A percentile compares a stretch with the other conserved stretches of the same genome.
phyloP scores from a whole-genome alignment of 2,113 vertebrate species.

The Microtus oregoni region DNA sequence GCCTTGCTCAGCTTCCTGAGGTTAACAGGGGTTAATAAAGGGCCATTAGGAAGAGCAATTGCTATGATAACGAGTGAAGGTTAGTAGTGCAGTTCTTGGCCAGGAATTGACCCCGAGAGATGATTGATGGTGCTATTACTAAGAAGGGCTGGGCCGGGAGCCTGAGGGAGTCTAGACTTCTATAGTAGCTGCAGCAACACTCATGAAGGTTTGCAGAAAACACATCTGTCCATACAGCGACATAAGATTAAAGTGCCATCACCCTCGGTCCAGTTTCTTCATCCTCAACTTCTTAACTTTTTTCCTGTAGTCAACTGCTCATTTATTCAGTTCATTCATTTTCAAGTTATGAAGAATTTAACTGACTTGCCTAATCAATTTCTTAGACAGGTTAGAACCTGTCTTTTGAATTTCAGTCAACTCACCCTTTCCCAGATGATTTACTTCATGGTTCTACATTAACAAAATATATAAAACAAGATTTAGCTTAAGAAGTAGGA shows the following conservation, averaged over 20 bases:
- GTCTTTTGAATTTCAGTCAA: background rate
- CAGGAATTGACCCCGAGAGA: background rate
- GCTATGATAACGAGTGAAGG: background rate
- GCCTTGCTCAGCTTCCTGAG: background rate
- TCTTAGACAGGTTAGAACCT: background rate
- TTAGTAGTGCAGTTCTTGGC: background rate
- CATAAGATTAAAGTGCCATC: background rate
- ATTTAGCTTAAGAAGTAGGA: background rate
- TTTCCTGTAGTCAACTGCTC: background rate
- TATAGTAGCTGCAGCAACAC: background rate
- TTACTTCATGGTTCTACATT: background rate
- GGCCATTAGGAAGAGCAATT: background rate
- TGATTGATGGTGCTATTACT: background rate
- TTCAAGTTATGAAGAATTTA: slow-evolving; percentile 51
- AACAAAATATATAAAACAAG: background rate
- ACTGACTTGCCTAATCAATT: background rate
- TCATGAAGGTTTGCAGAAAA: background rate
- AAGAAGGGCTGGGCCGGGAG: background rate
- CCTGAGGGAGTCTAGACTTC: background rate
- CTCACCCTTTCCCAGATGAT: background rate
- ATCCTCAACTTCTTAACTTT: background rate
- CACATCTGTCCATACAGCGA: background rate
- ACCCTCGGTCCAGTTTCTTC: background rate
- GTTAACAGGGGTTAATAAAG: background rate
- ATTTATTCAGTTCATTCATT: background rate